Base-by-base conservation (phyloP, 2,888 invertebrate species). In the Hesperia comma region DNA sequence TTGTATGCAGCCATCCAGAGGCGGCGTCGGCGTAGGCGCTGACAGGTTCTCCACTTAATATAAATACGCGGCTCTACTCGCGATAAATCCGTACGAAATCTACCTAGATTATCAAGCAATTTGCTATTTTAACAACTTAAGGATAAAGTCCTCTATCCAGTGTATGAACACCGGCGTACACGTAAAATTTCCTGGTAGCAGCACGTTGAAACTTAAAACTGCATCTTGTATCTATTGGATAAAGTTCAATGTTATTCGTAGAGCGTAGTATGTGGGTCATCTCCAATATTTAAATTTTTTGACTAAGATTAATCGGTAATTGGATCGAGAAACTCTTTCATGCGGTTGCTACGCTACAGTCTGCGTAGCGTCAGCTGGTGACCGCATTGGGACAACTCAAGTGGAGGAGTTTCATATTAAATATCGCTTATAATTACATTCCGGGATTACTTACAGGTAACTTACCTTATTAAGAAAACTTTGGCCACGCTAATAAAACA, bases 1-100 rank as follows among this genome's bases (percentile, higher is more conserved):
- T 88, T 87, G 92, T 84, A 91, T 92, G 83, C 77, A 82, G 77
- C 90, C 88, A 74, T 91, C 90, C 92, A 85, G 72, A 74, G 74
- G 72, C 78, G 78, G 84, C 86, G 83, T 86, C 86, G 80, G 90
- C 88, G 91, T 91, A 88, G 89, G 90, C 84, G 92, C 87, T 86
- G 90, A 92, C 90, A 90, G 90, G 87, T 88, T 78, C 85, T 82
- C 90, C 88, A 91, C 92, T 90, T 90, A 89, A 91, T 92, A 92
- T 92, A 92, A 90, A 92, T 90, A 90, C 87, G 84, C 83, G 83
- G 86, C 86, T 86, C 76, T 75, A 80, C 84, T 85, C 83, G 84
- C 84, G 83, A 87, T 91, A 90, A 89, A 89, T 90, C 85, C 82
- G 83, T 81, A 79, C 83, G 80, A 79, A 81, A 81, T 79, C 77